Evolutionary conservation across 2,888 invertebrate genomes (phyloP).

Genomic region (Orthosia gracilis): DNA sequence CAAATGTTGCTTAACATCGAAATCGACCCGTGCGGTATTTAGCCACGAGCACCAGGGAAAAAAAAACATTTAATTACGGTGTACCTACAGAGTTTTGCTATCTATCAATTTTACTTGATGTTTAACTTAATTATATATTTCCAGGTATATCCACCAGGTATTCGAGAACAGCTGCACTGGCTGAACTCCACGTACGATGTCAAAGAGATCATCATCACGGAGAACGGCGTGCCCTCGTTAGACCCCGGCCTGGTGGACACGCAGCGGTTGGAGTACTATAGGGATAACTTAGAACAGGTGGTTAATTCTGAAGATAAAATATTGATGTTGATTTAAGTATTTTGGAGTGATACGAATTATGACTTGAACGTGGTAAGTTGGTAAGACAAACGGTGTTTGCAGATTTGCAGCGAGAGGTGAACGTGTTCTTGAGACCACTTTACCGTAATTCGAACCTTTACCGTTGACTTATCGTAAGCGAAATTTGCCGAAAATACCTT

Average conservation of each 20-base stretch:
- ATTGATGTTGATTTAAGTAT: too few relatives aligned
- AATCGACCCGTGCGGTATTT: too few relatives aligned
- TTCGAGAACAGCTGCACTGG: slow-evolving; percentile 81
- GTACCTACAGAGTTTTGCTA: too few relatives aligned
- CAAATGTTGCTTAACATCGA: too few relatives aligned
- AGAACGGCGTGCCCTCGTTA: slow-evolving; percentile 81
- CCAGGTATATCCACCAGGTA: slow-evolving; percentile 80
- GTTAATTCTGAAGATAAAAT: too few relatives aligned
- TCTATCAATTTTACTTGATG: too few relatives aligned
- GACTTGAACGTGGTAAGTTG: background rate
- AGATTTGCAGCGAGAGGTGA: background rate
- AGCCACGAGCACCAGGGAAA: too few relatives aligned
- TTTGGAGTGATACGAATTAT: background rate
- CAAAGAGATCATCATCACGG: slow-evolving; percentile 83
- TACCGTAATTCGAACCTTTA: background rate
- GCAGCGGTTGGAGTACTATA: slow-evolving; percentile 69
- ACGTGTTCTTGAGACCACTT: background rate
- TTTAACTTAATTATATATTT: background rate
- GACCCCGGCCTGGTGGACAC: slow-evolving; percentile 72
- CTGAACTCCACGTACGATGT: slow-evolving; percentile 81
- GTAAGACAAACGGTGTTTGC: background rate
- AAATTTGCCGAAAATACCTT: too few relatives aligned
- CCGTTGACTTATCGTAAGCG: too few relatives aligned
- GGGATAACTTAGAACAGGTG: slow-evolving; percentile 72
- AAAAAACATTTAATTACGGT: too few relatives aligned